These are phyloP conservation scores for Cremastobaeus sp. DNA, from an alignment of 2,888 invertebrate genomes.

Conservation along the genomic window DNA sequence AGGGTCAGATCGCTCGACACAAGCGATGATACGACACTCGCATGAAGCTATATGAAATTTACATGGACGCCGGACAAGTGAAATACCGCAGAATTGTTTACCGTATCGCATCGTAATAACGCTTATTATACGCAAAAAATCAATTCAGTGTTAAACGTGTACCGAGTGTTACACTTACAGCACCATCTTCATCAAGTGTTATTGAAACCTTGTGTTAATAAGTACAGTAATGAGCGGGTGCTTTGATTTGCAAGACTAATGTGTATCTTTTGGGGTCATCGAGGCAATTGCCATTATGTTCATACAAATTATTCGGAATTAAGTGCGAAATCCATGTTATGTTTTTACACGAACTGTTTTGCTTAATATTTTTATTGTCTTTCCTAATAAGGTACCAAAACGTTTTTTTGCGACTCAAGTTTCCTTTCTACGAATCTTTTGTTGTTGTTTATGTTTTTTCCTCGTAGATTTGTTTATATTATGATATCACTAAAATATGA, in stretches of 20 bases:
- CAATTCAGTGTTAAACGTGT: constrained; percentile 32
- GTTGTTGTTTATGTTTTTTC: too few relatives aligned
- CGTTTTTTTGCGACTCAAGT: too few relatives aligned
- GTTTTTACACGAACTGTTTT: too few relatives aligned
- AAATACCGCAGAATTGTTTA: constrained; percentile 37
- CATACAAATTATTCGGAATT: neutral
- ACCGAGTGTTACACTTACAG: constrained; percentile 29
- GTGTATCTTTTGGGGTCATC: constrained; percentile 29
- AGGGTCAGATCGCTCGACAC: constrained; percentile 49
- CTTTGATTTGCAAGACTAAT: constrained; percentile 31
- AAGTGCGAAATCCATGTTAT: too few relatives aligned
- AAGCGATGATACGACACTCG: constrained; percentile 38
- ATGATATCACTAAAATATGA: too few relatives aligned
- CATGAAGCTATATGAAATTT: constrained; percentile 45
- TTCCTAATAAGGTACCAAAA: too few relatives aligned
- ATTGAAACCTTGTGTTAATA: constrained; percentile 37
- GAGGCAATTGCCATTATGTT: constrained; percentile 1
- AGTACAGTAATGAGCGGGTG: constrained; percentile 11
- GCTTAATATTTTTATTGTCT: too few relatives aligned
- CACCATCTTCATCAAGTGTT: constrained; percentile 32
- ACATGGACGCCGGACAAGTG: constrained; percentile 27
- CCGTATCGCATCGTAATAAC: constrained; percentile 30
- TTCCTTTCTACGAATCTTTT: too few relatives aligned
- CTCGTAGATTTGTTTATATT: too few relatives aligned
- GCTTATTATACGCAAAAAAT: constrained; percentile 45